Base-by-base conservation (phyloP, 2,888 invertebrate species). In the Cheilosia soror region DNA sequence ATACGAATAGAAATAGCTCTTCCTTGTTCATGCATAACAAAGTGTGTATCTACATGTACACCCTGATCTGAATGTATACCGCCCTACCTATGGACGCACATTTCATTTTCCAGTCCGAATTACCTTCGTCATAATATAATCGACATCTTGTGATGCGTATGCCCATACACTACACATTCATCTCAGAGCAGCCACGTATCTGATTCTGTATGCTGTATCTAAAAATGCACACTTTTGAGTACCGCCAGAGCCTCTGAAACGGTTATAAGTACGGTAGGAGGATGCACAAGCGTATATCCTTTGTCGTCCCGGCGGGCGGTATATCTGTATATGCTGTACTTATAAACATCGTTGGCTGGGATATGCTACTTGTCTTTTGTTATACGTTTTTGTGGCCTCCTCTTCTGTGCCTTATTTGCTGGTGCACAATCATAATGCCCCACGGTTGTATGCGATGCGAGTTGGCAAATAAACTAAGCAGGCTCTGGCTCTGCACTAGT, bases 271-370 rank as follows among this genome's bases (percentile, higher is more conserved):
- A 60, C 62, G 53, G 53, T 57, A 62, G 31, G 51, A 62, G 31
- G 51, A 73, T 80, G 75, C 82, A 85, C 78, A 82, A 80, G 73
- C 51, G 27, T 27, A 66, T 49, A 76, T 65, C 66, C 77, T 90
- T 89, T 89, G 90, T 90, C 90, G 89, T 90, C 88, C 89, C 89
- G 89, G 88, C 66, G 31, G 57, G 57, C 42, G 33, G 29, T 69
- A 33, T 44, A 44, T 20, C 42, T 25, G 29, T 69, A 33, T 44
- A 44, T 20, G n/a, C 20, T 25, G 53, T 27, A 51, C 51, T 51
- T 51, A 51, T 29, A 11, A 37, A 25, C 15, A 29, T 75, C 60
- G 57, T 72, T 75, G 79, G 79, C 83, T 84, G 84, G 79, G 66
- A 78, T 79, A 84, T 84, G 84, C 84, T 84, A 71, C 84, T 84